phyloP scores from a whole-genome alignment of 2,113 vertebrate species.

The Sorex araneus region DNA sequence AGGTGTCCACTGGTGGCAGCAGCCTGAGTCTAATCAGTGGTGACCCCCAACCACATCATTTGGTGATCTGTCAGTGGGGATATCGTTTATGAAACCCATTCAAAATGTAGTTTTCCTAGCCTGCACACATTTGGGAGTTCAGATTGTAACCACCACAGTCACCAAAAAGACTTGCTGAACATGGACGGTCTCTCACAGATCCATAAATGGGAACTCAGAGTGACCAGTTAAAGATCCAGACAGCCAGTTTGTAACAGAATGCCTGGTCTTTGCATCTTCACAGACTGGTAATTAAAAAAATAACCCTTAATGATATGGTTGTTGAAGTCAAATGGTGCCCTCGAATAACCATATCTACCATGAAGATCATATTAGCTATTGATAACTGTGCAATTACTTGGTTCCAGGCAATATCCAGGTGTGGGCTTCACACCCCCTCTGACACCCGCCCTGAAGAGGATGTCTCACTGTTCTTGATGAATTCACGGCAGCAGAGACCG shows the following conservation, averaged over 20 bases:
- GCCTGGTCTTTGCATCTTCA: neutral
- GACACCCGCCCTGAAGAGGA: neutral
- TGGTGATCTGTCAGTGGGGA: neutral
- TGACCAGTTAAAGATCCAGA: neutral
- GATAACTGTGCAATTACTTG: fast-evolving
- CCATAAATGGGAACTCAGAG: neutral
- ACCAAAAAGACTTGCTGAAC: neutral
- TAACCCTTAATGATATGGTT: neutral
- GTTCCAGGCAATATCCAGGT: neutral
- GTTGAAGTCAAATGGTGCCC: neutral
- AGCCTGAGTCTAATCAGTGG: neutral
- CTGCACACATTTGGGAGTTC: neutral
- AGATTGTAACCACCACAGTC: neutral
- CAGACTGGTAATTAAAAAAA: neutral
- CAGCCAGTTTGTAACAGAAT: neutral
- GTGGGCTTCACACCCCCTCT: fast-evolving
- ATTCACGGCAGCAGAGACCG: neutral
- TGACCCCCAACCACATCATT: neutral
- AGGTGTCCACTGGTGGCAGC: neutral
- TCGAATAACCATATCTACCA: neutral
- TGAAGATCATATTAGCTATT: fast-evolving
- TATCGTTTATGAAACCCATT: neutral
- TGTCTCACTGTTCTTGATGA: fast-evolving
- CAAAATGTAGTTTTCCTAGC: neutral
- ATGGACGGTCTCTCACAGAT: neutral